Evolutionary conservation across 2,113 vertebrate species (phyloP).

Genomic region (Cromileptes altivelis): DNA sequence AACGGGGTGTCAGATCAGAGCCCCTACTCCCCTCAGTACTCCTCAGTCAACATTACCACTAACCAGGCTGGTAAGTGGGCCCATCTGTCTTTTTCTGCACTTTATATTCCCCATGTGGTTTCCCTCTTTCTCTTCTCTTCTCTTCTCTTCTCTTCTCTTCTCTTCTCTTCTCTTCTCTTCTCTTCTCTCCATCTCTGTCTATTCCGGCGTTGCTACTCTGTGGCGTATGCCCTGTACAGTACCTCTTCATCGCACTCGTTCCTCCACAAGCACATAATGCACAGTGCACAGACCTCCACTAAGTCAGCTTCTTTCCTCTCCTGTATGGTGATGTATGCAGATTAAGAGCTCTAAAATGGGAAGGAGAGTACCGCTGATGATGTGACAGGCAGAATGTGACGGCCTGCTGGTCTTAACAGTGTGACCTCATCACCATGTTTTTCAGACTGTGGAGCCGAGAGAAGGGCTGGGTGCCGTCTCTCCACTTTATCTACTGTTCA

Average conservation of each 20-base stretch:
- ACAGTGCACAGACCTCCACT: slow-evolving; percentile 38
- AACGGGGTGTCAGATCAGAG: slow-evolving; percentile 98
- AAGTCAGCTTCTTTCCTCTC: slow-evolving; percentile 42
- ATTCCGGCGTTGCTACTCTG: slow-evolving; percentile 27
- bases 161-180: neutral
- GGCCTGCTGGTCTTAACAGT: slow-evolving; percentile 72
- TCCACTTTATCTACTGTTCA: slow-evolving; percentile 64
- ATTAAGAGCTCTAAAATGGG: slow-evolving; percentile 62
- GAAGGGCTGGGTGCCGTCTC: slow-evolving; percentile 36
- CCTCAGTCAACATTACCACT: slow-evolving; percentile 98
- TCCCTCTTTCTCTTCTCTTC: slow-evolving; percentile 17
- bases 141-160: slow-evolving; percentile 9
- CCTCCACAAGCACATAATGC: slow-evolving; percentile 63
- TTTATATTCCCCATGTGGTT: slow-evolving; percentile 48
- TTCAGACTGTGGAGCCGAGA: slow-evolving; percentile 53
- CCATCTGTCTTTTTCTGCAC: slow-evolving; percentile 64
- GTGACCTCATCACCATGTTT: slow-evolving; percentile 77
- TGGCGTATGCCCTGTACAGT: neutral
- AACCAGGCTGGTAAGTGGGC: slow-evolving; percentile 95
- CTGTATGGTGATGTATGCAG: slow-evolving; percentile 71
- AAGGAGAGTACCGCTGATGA: slow-evolving; percentile 63
- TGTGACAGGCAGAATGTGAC: slow-evolving; percentile 76
- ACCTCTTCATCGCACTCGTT: slow-evolving; percentile 57
- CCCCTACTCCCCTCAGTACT: slow-evolving; percentile 95
- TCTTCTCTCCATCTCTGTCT: slow-evolving; percentile 1